Percentiles rank a stretch among this genome's conserved stretches.
phyloP scores from a whole-genome alignment of 2,113 vertebrate species.

The Campylomormyrus tamandua region DNA sequence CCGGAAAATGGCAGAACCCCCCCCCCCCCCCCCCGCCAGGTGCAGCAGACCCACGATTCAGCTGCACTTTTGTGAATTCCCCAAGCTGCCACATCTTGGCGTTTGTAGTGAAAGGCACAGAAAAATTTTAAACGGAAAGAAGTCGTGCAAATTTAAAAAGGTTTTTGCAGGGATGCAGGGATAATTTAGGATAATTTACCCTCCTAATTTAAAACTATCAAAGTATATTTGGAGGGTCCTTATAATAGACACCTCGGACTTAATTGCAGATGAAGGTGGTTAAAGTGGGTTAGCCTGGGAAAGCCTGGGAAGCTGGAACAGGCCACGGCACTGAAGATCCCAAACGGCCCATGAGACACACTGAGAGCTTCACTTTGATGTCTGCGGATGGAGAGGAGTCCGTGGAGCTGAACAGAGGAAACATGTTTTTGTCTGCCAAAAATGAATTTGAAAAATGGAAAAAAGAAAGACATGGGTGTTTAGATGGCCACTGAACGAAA shows the following conservation, averaged over 20 bases:
- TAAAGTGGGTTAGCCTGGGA: slow-evolving; percentile 29
- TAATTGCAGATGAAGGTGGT: slow-evolving; percentile 19
- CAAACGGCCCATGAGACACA: background rate
- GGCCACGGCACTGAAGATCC: slow-evolving; percentile 18
- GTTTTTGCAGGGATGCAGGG: background rate
- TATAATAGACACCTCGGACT: background rate
- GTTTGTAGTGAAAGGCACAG: background rate
- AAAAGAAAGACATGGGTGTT: slow-evolving; percentile 51
- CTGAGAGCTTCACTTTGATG: slow-evolving; percentile 53
- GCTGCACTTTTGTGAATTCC: background rate
- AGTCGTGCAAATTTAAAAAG: background rate
- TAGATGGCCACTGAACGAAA: slow-evolving; percentile 59
- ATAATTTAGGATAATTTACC: background rate
- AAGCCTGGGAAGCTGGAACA: background rate
- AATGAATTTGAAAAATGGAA: slow-evolving; percentile 30
- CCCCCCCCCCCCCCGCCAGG: background rate
- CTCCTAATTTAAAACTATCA: background rate
- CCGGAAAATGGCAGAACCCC: background rate
- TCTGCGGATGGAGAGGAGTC: slow-evolving; percentile 44
- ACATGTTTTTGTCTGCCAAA: slow-evolving; percentile 54
- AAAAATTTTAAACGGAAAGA: background rate
- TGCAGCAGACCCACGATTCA: background rate
- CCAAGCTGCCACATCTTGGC: background rate
- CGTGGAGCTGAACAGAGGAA: slow-evolving; percentile 55
- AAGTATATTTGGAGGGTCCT: background rate